Evolutionary conservation across 2,113 vertebrate genomes (phyloP), one percentile per base, ranked within the genome.

Genomic region (Pseudopipra pipra): DNA sequence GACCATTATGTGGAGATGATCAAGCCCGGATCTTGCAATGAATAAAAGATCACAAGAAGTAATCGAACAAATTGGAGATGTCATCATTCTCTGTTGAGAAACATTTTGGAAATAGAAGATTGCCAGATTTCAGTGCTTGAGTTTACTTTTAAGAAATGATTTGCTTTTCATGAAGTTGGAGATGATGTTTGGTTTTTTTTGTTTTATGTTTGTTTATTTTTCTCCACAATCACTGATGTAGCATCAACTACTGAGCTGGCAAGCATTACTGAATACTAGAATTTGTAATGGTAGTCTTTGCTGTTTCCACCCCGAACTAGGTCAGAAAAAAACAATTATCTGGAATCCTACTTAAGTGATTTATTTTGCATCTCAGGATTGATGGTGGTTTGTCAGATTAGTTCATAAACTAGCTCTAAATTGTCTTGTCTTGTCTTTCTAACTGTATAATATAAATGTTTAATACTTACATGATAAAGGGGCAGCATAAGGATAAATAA

Each of bases 401-500:
- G 35, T 31, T 90, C 66, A 92, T 81, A 90, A 96, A 84, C 23
- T 88, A 76, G 46, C 41, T 95, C 31, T 55, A 95, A 96, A 71
- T 54, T 89, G 65, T 46, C 49, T 93, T 89, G 65, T 46, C 49
- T 93, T 87, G 33, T 85, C 76, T 90, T 94, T 93, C 73, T 86
- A 90, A 87, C 62, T 81, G 37, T 49, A 52, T 61, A 92, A 83
- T 79, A 82, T 55, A 87, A 87, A 87, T 94, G 80, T 90, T 93
- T 87, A 70, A 55, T 89, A 82, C 74, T 94, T 83, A 55, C 68
- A 62, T 95, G 91, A 90, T 85, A 92, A 95, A 90, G 54, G 71
- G 44, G 52, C 46, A 96, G 73, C 79, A 55, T 94, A 94, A 96
- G 54, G 93, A 95, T 97, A 96, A 97, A 97, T 92, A 88, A 97